Evolutionary conservation across 1,140 invertebrate genomes (phyloP), one percentile per base, ranked within the genome.

Genomic region (Euura saliciscinereae): DNA sequence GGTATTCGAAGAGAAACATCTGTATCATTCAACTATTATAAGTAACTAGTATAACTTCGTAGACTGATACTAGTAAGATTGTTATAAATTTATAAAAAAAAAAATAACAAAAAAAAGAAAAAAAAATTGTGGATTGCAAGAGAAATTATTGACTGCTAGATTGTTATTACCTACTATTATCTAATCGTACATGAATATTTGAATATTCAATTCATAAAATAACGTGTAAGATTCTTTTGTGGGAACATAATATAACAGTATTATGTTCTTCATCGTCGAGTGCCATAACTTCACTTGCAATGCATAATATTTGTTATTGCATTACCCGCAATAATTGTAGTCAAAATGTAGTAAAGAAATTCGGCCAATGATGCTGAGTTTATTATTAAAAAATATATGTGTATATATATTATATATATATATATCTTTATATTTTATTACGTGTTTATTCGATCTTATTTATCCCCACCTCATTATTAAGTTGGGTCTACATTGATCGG

Each of bases 61-160:
- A 85, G 84, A 85, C 84, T 85, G 84, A 85, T 84, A 85, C 78
- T 82, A 79, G 79, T 85, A 85, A 85, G 84, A 79, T 83, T 79
- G 75, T 84, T 81, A 79, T 76, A 79, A 77, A 77, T 28, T 28
- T 28, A 28, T 28, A 28, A 28, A 28, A 28, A 28, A 28, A 28
- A 28, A 28, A 28, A 28, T 28, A 28, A 28, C 28, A 28, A 28
- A 28, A 28, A 28, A 28, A 28, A 28, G 28, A 28, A 28, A 28
- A 28, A 28, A 28, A 28, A 28, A 28, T 28, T 28, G 28, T 28
- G 28, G 28, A 28, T 28, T 28, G 28, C 28, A 28, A 73, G 28
- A n/a, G 13, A 59, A 59, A 59, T 81, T 76, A 70, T 72, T 51
- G 70, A 76, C 76, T 72, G 78, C 76, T 79, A 73, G 76, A 78